Base-by-base conservation (phyloP, 2,113 vertebrate genomes). In the Periophthalmodon schlosseri region DNA sequence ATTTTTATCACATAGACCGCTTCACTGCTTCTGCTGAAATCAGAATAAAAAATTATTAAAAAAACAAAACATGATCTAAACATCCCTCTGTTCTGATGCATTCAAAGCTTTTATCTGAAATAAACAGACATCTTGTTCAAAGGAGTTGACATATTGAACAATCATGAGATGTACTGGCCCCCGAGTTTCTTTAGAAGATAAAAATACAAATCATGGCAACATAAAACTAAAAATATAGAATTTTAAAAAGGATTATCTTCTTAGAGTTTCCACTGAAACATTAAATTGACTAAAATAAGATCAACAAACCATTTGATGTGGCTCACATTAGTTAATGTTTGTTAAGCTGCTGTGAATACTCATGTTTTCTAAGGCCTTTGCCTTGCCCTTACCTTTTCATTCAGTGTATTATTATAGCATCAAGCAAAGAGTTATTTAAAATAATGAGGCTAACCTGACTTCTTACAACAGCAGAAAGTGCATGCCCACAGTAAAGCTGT, bases 401-500 rank as follows among this genome's bases (percentile, higher is more conserved):
- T 16, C 18, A 20, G 57, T 76, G 75, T 56, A 78, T 78, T 70
- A 66, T 18, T 70, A 66, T 18, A 1, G 56, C 39, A 44, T 39
- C 74, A 46, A 85, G 71, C 69, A 66, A 61, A 58, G 74, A 36
- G 71, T 76, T 79, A 73, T 86, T 82, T 78, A 89, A 88, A 86
- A 79, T 76, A 85, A 90, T 84, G 79, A 77, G 77, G 67, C 73
- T 72, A 86, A 84, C 88, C 87, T 91, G 81, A 85, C 92, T 90
- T 90, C 87, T 74, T 63, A 70, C 72, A 77, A 67, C 74, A 77
- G 68, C 74, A 73, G 79, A 88, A 87, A 88, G 78, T 87, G 85
- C 76, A 79, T 73, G 79, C 77, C 49, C 84, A 82, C 56, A n/a
- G 82, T 72, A 75, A 84, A 81, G 76, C 79, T 57, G 72, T 60